Conservation (phyloP, 1,140 invertebrate species). For the Macrobrachium nipponense region DNA sequence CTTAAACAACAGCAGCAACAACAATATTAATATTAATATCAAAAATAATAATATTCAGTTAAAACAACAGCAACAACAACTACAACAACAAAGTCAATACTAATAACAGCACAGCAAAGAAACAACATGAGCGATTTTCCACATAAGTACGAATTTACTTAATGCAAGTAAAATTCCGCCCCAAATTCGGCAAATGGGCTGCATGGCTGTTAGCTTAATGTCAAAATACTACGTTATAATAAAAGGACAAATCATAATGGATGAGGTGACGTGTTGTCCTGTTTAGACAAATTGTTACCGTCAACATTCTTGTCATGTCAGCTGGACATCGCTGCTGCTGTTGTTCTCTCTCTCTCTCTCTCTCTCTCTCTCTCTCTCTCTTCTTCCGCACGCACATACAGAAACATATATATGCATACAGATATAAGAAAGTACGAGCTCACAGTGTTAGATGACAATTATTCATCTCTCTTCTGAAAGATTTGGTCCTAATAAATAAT, state of each 20-base stretch:
- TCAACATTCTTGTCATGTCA: no score
- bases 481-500: not conserved
- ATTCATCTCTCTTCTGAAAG: not conserved
- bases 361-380: constrained; percentile 24
- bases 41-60: not conserved
- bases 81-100: not conserved
- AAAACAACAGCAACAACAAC: not conserved
- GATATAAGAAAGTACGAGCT: not conserved
- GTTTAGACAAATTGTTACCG: no score
- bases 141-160: no score
- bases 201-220: no score
- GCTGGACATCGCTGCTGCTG: not conserved
- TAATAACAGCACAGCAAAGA: no score
- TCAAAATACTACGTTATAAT: no score
- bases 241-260: no score
- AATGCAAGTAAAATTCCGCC: no score
- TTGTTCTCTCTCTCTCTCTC: constrained; percentile 12
- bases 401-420: not conserved
- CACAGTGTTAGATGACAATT: not conserved
- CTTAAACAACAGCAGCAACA: not conserved
- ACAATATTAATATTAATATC: not conserved
- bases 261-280: no score
- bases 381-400: not conserved
- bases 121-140: no score
- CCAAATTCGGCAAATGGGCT: no score